A percentile compares a stretch with the other conserved stretches of the same genome.
Evolutionary conservation across 1,140 invertebrate genomes (phyloP).

Genomic region (Ctenoplectra terminalis): DNA sequence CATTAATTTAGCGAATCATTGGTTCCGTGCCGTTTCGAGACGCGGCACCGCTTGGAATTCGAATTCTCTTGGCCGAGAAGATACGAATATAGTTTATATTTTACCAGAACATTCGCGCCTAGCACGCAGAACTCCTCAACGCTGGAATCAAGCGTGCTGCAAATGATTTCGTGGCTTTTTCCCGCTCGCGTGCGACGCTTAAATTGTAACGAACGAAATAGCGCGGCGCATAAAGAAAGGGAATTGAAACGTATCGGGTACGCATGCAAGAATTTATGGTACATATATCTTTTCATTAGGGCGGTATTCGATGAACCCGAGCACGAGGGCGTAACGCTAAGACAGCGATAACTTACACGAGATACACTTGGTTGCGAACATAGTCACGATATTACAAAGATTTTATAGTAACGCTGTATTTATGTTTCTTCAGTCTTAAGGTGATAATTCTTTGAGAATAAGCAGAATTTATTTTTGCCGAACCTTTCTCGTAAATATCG

Average conservation of each 20-base stretch:
- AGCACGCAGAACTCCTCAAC: neutral
- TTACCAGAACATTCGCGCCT: no score
- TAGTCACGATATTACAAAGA: neutral
- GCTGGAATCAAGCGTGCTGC: neutral
- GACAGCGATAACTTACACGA: neutral
- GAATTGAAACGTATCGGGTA: conserved; percentile 40
- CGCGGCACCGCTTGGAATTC: neutral
- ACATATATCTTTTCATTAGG: conserved; percentile 51
- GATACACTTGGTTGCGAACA: neutral
- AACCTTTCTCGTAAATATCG: no score
- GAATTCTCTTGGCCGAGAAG: no score
- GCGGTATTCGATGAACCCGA: conserved; percentile 23
- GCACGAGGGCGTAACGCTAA: conserved; percentile 4
- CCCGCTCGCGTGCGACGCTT: neutral
- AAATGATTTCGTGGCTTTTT: conserved; percentile 29
- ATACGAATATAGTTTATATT: neutral
- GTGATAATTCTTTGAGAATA: neutral
- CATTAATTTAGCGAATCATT: conserved; percentile 41
- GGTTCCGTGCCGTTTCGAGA: conserved; percentile 3
- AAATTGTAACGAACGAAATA: conserved; percentile 26
- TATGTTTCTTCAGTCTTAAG: neutral
- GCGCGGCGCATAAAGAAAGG: conserved; percentile 20
- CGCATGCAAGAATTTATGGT: conserved; percentile 33
- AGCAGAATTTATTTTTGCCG: neutral
- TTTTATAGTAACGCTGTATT: neutral